phyloP scores from a whole-genome alignment of 2,888 invertebrate species.

The Nymphalis urticae region DNA sequence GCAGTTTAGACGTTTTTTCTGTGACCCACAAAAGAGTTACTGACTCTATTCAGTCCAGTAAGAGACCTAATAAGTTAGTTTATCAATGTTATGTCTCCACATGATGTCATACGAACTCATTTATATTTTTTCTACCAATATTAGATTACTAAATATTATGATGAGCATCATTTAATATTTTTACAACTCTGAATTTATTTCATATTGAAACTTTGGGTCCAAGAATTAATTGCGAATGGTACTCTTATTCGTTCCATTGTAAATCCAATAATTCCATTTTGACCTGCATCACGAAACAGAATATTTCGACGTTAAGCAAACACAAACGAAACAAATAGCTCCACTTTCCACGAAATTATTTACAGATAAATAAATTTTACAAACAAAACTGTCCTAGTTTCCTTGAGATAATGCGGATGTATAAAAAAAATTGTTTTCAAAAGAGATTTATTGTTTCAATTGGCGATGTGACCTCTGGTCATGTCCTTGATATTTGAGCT shows the following conservation, averaged over 20 bases:
- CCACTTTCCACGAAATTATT: background rate
- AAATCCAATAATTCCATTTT: background rate
- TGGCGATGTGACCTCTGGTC: slow-evolving; percentile 37
- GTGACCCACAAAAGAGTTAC: too few species aligned
- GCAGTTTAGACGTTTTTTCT: too few species aligned
- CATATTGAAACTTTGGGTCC: too few species aligned
- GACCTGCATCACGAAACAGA: too few species aligned
- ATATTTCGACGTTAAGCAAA: background rate
- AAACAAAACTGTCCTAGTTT: slow-evolving; percentile 10
- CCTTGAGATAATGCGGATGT: slow-evolving; percentile 20
- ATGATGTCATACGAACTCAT: too few species aligned
- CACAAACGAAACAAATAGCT: background rate
- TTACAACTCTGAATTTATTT: too few species aligned
- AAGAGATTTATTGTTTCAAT: slow-evolving; percentile 43
- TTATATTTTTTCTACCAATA: too few species aligned
- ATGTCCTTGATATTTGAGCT: slow-evolving; percentile 56
- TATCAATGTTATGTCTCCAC: too few species aligned
- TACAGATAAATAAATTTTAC: background rate
- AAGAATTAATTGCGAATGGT: background rate
- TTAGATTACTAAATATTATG: too few species aligned
- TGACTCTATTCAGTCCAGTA: too few species aligned
- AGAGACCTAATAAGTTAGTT: too few species aligned
- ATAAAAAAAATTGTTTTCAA: slow-evolving; percentile 37
- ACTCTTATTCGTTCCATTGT: background rate
- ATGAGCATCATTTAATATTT: too few species aligned